phyloP scores from a whole-genome alignment of 2,797 vertebrate species.

The Psittacula derbiana region DNA sequence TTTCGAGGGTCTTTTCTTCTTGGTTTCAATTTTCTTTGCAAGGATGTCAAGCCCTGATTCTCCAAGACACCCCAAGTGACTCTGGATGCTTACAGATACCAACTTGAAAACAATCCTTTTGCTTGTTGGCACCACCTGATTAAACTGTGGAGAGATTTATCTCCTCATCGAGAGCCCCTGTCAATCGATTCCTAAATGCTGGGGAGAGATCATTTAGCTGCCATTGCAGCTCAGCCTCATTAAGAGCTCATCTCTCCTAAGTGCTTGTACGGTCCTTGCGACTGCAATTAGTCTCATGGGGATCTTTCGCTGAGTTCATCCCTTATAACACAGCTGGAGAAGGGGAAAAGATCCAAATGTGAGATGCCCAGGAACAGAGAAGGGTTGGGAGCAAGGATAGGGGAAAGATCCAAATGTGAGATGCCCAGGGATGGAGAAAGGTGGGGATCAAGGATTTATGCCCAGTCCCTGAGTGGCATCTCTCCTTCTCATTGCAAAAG shows the following conservation, averaged over 20 bases:
- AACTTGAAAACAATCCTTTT: neutral
- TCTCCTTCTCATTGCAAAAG: neutral
- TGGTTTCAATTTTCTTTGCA: neutral
- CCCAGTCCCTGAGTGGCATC: neutral
- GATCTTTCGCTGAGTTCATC: neutral
- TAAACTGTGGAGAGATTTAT: neutral
- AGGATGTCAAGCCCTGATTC: neutral
- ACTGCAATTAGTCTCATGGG: neutral
- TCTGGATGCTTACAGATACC: rapidly evolving
- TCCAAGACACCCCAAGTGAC: neutral
- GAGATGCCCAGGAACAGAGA: neutral
- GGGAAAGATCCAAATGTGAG: neutral
- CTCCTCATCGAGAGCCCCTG: neutral
- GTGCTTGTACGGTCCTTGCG: neutral
- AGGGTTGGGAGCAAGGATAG: neutral
- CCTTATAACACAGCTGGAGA: neutral
- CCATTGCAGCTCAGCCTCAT: neutral
- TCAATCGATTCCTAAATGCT: neutral
- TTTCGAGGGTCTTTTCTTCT: neutral
- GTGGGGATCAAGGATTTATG: neutral
- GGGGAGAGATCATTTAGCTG: neutral
- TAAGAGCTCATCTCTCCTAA: neutral
- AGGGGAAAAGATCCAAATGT: neutral
- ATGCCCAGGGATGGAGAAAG: neutral
- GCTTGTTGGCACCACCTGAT: neutral